Conservation (phyloP, 2,797 vertebrate genomes). For the Sebastes dallii region DNA sequence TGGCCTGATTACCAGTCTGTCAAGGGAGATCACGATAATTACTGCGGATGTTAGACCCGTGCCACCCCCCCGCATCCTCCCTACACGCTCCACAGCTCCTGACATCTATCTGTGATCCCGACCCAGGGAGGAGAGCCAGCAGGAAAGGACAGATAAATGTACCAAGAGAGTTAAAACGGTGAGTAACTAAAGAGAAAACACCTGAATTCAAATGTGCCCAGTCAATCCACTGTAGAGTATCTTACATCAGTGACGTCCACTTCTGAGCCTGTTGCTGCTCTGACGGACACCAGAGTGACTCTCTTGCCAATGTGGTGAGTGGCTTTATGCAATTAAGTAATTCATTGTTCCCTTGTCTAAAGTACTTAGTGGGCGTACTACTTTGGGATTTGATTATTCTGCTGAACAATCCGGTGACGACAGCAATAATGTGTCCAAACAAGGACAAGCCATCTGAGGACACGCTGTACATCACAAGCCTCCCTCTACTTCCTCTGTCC, state of each 20-base stretch:
- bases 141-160: background rate
- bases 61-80: background rate
- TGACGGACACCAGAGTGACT: slow-evolving; percentile 17
- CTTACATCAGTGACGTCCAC: slow-evolving; percentile 2
- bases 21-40: slow-evolving; percentile 75
- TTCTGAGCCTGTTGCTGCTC: slow-evolving; percentile 18
- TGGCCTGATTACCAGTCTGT: slow-evolving; percentile 70
- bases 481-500: background rate
- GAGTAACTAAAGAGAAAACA: background rate
- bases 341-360: slow-evolving; percentile 50
- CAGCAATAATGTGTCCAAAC: slow-evolving; percentile 4
- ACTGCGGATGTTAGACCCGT: slow-evolving; percentile 66
- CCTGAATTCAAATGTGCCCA: background rate
- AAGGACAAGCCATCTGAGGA: background rate
- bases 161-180: background rate
- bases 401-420: slow-evolving; percentile 18
- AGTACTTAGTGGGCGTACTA: slow-evolving; percentile 20
- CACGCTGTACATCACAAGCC: background rate
- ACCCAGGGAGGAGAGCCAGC: background rate
- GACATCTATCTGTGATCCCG: slow-evolving; percentile 33
- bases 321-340: slow-evolving; percentile 55
- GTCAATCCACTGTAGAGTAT: background rate
- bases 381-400: slow-evolving; percentile 37
- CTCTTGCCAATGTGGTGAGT: slow-evolving; percentile 16
- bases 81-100: slow-evolving; percentile 11